phyloP scores from a whole-genome alignment of 2,113 vertebrate species.

The Mesoclemmys tuberculata region DNA sequence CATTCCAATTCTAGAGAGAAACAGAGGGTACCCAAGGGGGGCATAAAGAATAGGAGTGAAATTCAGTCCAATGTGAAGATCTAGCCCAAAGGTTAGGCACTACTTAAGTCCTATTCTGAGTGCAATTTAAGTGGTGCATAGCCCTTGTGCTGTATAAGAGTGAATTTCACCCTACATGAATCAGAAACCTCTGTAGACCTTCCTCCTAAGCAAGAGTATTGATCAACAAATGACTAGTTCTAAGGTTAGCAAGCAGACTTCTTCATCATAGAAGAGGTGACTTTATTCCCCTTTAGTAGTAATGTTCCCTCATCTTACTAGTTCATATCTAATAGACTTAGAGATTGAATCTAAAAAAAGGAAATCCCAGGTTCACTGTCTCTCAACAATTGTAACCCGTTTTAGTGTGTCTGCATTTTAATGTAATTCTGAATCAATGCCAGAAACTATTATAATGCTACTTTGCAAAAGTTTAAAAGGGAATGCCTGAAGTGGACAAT shows the following conservation, averaged over 20 bases:
- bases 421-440: slow-evolving; percentile 36
- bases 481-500: slow-evolving; percentile 56
- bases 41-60: slow-evolving; percentile 70
- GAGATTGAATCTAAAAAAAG: background rate
- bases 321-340: background rate
- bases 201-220: background rate
- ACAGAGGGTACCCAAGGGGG: slow-evolving; percentile 44
- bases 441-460: slow-evolving; percentile 53
- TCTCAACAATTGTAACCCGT: background rate
- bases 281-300: fast-evolving
- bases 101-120: slow-evolving; percentile 64
- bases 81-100: background rate
- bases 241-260: fast-evolving
- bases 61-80: slow-evolving; percentile 56
- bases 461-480: slow-evolving; percentile 66
- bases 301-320: background rate
- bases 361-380: slow-evolving; percentile 17
- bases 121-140: slow-evolving; percentile 52
- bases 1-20: slow-evolving; percentile 46
- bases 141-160: background rate
- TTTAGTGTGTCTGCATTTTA: slow-evolving; percentile 40
- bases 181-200: slow-evolving; percentile 14
- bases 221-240: background rate
- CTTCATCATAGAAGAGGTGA: background rate
- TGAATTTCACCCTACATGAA: background rate